These are phyloP conservation scores for Lampris megalopsis DNA, from an alignment of 2,113 vertebrate species.

Conservation along the genomic window DNA sequence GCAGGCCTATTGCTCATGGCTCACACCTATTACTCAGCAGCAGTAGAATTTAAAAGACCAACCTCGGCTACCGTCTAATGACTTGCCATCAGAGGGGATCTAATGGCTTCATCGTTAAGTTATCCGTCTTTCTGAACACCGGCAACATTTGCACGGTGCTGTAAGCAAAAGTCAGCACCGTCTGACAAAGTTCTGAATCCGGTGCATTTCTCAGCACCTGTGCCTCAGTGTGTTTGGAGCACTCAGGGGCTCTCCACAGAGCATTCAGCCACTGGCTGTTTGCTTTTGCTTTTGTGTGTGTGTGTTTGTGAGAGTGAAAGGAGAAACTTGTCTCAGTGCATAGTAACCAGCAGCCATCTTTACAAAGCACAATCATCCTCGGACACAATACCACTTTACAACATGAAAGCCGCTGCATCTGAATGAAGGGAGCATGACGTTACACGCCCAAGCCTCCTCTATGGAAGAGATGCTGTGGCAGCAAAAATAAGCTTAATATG, in stretches of 20 bases:
- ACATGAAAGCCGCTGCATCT: constrained; percentile 24
- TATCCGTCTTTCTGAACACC: constrained; percentile 73
- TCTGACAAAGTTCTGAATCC: constrained; percentile 71
- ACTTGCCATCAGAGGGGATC: constrained; percentile 60
- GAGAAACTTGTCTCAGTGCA: constrained; percentile 45
- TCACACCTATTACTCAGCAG: constrained; percentile 55
- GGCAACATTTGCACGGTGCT: constrained; percentile 72
- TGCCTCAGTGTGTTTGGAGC: constrained; percentile 76
- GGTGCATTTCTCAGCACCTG: constrained; percentile 74
- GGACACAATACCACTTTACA: constrained; percentile 32
- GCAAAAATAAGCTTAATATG: constrained; percentile 15
- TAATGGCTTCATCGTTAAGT: constrained; percentile 72
- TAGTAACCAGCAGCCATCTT: constrained; percentile 52
- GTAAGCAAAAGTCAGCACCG: constrained; percentile 75
- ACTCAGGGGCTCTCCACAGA: constrained; percentile 69
- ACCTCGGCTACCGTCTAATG: constrained; percentile 60
- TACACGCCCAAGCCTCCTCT: background rate
- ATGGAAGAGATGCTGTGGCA: constrained; percentile 1
- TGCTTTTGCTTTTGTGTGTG: constrained; percentile 46
- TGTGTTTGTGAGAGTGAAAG: background rate
- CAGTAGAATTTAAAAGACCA: constrained; percentile 54
- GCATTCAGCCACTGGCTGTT: constrained; percentile 70
- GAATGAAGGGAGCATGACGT: constrained; percentile 11
- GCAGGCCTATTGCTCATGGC: constrained; percentile 57
- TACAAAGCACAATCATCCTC: background rate